Base-by-base conservation (phyloP, 2,888 invertebrate species). In the Bugulina stolonifera region DNA sequence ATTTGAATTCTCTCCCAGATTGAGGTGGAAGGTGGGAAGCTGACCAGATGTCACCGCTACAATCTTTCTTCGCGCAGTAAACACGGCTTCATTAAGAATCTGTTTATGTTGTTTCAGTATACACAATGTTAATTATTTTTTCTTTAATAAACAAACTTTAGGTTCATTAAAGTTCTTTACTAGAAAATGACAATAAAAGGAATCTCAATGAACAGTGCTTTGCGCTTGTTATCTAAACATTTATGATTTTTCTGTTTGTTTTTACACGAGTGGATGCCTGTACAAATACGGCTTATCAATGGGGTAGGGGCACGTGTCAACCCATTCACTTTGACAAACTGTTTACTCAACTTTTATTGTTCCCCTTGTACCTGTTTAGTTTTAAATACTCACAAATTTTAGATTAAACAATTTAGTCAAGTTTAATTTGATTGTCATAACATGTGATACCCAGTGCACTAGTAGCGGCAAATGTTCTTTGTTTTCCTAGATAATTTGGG, bases 251-350 rank as follows among this genome's bases (percentile, higher is more conserved):
- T 43, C 43, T 43, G 43, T 43, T 43, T 43, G 43, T 43, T 43
- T 43, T 10, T 18, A 43, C 43, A 43, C 10, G 43, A 43, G 43
- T 10, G 18, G 43, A 43, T 5, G 43, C 43, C 43, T 43, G 43
- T 43, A 10, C 43, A 43, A 43, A 43, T 18, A 43, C 10, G 43
- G 5, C 43, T 43, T 43, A 43, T 43, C 43, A 43, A 43, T 18
- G 18, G 10, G 5, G 32, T 27, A 29, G 64, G 34, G 64, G 32
- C 64, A 64, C 64, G 64, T 64, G 64, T 64, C 64, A 64, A 25
- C 25, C 25, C 25, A 57, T 5, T 57, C 5, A n/a, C 25, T 14
- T 25, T 27, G 18, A 5, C 27, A 2, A 27, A 14, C 3, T 64
- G 64, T 64, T 64, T 64, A 27, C 64, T 43, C 43, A 43, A 43